These are phyloP conservation scores for Beris chalybata DNA, from an alignment of 2,888 invertebrate species.

Conservation along the genomic window DNA sequence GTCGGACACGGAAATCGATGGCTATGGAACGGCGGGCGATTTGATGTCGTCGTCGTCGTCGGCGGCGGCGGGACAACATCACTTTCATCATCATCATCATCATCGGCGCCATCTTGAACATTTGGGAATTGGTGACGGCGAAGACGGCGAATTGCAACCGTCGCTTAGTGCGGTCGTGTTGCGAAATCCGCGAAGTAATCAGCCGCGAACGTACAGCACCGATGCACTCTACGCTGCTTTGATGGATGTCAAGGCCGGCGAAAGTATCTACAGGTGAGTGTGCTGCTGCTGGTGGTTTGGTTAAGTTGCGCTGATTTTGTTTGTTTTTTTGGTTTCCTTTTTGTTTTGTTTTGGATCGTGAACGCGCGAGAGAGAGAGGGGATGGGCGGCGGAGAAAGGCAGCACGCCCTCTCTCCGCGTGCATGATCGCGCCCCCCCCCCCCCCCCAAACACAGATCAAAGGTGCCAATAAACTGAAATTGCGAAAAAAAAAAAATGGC, in stretches of 20 bases:
- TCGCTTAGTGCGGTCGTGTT: slow-evolving; percentile 42
- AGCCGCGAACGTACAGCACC: slow-evolving; percentile 45
- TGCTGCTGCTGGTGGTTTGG: not conserved
- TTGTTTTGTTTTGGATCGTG: not conserved
- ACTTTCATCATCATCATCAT: slow-evolving; percentile 1
- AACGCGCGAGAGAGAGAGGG: not conserved
- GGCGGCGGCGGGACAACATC: not conserved
- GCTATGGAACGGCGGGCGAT: too few species aligned
- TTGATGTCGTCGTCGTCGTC: not conserved
- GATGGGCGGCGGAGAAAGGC: too few species aligned
- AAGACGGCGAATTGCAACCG: slow-evolving; percentile 29
- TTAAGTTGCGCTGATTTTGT: not conserved
- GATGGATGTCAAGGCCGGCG: slow-evolving; percentile 64
- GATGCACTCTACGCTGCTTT: slow-evolving; percentile 62
- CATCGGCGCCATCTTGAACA: not conserved
- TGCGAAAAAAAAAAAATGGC: too few species aligned
- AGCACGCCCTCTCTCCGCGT: too few species aligned
- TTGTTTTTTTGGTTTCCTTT: not conserved
- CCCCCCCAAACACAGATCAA: too few species aligned
- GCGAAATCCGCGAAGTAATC: slow-evolving; percentile 45
- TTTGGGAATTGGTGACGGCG: not conserved
- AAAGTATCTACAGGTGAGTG: slow-evolving; percentile 63
- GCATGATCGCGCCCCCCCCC: too few species aligned
- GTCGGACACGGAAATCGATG: not conserved
- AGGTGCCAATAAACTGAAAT: too few species aligned